A percentile compares a stretch with the other conserved stretches of the same genome.
These are phyloP conservation scores for Uria aalge DNA, from an alignment of 2,113 vertebrate genomes.

Conservation along the genomic window DNA sequence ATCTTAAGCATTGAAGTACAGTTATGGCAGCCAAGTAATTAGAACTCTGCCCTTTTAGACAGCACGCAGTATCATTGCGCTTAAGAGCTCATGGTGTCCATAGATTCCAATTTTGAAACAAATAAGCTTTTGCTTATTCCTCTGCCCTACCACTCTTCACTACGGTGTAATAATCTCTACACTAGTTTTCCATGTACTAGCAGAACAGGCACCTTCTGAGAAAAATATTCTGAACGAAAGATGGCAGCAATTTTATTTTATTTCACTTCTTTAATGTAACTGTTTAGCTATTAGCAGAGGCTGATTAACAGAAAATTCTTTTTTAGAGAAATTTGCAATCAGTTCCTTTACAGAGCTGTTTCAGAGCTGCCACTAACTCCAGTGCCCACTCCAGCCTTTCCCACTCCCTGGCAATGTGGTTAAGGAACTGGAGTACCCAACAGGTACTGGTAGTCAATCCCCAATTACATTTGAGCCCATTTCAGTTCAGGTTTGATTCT, in stretches of 20 bases:
- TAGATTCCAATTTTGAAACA: neutral
- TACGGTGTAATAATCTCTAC: neutral
- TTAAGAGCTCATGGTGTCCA: neutral
- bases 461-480: neutral
- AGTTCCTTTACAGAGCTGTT: neutral
- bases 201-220: neutral
- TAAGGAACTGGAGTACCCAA: neutral
- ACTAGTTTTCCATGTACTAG: neutral
- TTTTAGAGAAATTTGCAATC: neutral
- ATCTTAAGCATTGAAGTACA: neutral
- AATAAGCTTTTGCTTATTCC: neutral
- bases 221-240: neutral
- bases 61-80: rapidly evolving
- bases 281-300: neutral
- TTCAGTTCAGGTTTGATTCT: neutral
- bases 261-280: neutral
- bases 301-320: neutral
- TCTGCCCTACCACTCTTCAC: neutral
- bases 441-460: neutral
- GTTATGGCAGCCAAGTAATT: neutral
- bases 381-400: neutral
- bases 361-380: neutral
- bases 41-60: neutral
- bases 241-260: neutral
- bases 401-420: neutral